Base-by-base conservation (phyloP, 2,113 vertebrate species). In the Pogonocichla stellata region DNA sequence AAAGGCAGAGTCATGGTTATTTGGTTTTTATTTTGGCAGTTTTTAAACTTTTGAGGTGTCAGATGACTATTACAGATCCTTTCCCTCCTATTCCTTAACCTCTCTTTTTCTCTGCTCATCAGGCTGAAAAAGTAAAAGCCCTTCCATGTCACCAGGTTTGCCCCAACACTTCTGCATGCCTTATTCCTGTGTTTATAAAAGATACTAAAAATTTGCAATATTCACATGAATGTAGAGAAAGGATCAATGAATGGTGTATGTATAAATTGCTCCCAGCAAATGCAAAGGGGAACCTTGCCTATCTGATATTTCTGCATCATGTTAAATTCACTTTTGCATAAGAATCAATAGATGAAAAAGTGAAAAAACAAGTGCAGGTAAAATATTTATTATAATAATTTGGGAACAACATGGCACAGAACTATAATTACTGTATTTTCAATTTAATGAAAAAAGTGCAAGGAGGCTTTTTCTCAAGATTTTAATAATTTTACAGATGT, bases 181-280 rank as follows among this genome's bases (percentile, higher is more conserved):
- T 60, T 26, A 16, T 47, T 64, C n/a, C 5, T 40, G 84, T 62
- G 33, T 57, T 80, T 24, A 42, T 67, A 19, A 79, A 50, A 66
- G 7, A 4, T 3, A 38, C 1, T 16, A 20, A 61, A 91, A 53
- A 14, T 23, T 33, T 72, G 3, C 8, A 72, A 16, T 40, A 23
- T 45, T 38, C 18, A 33, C 5, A 5, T 4, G 26, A 60, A 81
- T 33, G 5, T 40, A 61, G 24, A 48, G 24, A 66, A 86, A 70
- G 1, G 0, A 66, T 33, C 10, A 51, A 10, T 19, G 10, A 75
- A 45, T 4, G 0, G 0, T 36, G 8, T 19, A 42, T 19, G 9
- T 19, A 42, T 20, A 73, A 57, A 50, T 50, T 36, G 1, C 42
- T 86, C 42, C 48, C 23, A 77, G 10, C 13, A 38, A 73, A 86